phyloP scores from a whole-genome alignment of 2,888 invertebrate genomes.

The Drosophila colorata region DNA sequence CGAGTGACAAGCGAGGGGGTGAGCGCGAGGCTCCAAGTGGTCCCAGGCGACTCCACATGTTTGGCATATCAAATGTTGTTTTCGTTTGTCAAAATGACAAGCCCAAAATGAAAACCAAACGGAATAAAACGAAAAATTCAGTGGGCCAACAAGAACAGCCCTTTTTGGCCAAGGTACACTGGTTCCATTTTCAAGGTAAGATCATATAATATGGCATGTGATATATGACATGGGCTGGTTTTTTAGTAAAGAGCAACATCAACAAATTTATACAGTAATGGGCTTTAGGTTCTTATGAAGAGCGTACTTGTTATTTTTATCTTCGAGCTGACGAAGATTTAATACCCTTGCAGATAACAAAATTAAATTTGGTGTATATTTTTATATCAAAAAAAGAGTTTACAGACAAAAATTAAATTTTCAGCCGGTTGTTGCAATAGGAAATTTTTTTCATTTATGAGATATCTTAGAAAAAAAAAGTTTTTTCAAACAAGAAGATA shows the following conservation, averaged over 20 bases:
- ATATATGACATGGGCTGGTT: background rate
- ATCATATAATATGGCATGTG: background rate
- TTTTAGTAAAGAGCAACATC: background rate
- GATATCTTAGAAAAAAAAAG: too few species aligned
- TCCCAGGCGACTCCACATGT: conserved; percentile 46
- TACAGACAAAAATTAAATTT: too few species aligned
- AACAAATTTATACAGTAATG: background rate
- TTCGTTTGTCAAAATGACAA: conserved; percentile 70
- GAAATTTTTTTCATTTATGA: too few species aligned
- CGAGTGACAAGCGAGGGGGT: conserved; percentile 53
- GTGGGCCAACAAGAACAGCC: conserved; percentile 23
- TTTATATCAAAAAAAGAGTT: too few species aligned
- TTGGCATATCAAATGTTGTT: conserved; percentile 70
- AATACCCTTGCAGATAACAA: too few species aligned
- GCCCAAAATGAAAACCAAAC: conserved; percentile 49
- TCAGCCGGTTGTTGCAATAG: too few species aligned
- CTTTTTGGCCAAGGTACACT: conserved; percentile 20
- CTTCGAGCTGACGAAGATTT: too few species aligned
- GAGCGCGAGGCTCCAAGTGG: conserved; percentile 30
- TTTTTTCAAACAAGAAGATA: too few species aligned
- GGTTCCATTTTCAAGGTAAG: conserved; percentile 1
- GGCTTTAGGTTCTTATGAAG: too few species aligned
- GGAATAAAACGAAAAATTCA: conserved; percentile 43
- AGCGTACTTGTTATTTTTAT: too few species aligned
- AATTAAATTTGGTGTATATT: too few species aligned